Conservation (phyloP, 2,888 invertebrate species). For the Girardia tigrina region DNA sequence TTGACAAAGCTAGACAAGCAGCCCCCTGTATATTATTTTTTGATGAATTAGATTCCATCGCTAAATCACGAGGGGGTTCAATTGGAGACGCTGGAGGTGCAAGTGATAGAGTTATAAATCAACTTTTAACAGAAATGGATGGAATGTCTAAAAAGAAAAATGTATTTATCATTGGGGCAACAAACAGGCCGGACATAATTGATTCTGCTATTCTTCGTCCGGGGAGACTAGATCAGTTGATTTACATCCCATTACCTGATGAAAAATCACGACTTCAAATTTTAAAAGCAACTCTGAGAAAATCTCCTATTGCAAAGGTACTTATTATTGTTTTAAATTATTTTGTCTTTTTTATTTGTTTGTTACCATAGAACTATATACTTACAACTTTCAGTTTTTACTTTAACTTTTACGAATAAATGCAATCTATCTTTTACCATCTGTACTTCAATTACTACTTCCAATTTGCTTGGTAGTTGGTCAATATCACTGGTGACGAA, state of each 20-base stretch:
- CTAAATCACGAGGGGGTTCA: constrained; percentile 53
- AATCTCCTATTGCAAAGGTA: constrained; percentile 64
- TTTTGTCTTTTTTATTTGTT: too few species aligned
- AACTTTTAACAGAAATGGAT: constrained; percentile 98
- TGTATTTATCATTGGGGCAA: constrained; percentile 95
- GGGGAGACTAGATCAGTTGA: constrained; percentile 92
- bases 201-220: constrained; percentile 86
- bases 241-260: constrained; percentile 98
- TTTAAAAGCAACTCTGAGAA: constrained; percentile 81
- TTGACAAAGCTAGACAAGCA: constrained; percentile 96
- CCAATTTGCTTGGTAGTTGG: too few species aligned
- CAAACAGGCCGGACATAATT: constrained; percentile 84
- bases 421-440: too few species aligned
- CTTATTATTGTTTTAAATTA: too few species aligned
- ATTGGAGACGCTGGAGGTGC: constrained; percentile 56
- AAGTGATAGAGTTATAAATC: constrained; percentile 96
- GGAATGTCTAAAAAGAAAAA: constrained; percentile 93
- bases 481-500: too few species aligned
- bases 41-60: constrained; percentile 97
- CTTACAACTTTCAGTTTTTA: too few species aligned
- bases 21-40: constrained; percentile 98
- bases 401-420: too few species aligned
- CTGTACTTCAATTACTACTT: too few species aligned
- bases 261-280: constrained; percentile 91
- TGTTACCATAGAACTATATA: too few species aligned